Percentiles rank a stretch among this genome's conserved stretches.
Conservation (phyloP, 1,140 invertebrate genomes). For the Doryteuthis pealeii region DNA sequence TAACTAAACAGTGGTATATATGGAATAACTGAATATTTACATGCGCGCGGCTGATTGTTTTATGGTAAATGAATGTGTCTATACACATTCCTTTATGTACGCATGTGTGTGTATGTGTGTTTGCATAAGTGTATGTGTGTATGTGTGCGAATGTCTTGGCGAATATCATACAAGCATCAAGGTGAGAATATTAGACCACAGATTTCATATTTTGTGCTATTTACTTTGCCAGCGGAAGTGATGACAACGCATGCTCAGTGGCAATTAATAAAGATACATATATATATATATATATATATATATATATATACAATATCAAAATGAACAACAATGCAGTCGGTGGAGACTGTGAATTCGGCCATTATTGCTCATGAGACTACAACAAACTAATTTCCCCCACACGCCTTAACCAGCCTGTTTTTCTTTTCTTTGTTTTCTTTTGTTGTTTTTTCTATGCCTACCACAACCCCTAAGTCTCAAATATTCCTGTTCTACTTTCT, state of each 20-base stretch:
- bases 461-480: no score
- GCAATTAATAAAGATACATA: background rate
- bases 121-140: background rate
- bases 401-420: no score
- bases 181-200: background rate
- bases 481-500: no score
- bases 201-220: background rate
- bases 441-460: no score
- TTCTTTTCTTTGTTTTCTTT: no score
- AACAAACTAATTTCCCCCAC: no score
- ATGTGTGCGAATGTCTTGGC: background rate
- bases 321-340: no score
- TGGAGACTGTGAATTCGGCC: no score
- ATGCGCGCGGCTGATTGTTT: background rate
- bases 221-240: background rate
- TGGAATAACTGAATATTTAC: background rate
- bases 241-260: background rate
- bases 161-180: background rate
- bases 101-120: background rate
- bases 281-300: background rate
- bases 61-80: background rate
- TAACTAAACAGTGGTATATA: no score
- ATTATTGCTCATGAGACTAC: no score
- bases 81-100: background rate
- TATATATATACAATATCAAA: background rate